Evolutionary conservation across 2,797 vertebrate species (phyloP), one percentile per base, ranked within the genome.

Genomic region (Distichodus sexfasciatus): DNA sequence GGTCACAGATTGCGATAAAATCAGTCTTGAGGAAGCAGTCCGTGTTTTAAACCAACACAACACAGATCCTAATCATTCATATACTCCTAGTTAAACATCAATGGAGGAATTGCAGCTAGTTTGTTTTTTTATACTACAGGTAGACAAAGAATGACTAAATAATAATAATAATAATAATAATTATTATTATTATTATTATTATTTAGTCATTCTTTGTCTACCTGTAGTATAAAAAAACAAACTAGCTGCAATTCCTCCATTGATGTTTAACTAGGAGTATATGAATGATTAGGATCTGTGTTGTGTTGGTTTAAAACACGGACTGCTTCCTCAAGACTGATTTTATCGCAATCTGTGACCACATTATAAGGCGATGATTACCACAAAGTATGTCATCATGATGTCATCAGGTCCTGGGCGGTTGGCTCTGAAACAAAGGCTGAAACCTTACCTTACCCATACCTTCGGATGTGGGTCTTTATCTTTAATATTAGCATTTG

Each of bases 1-100:
- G n/a, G 46, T 64, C 6, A 48, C 44, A 14, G 28, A 38, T 26
- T 4, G 19, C 5, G 9, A 66, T 71, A 48, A 41, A 17, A 66
- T 55, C 48, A 8, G 3, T 3, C 24, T 51, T 14, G 35, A 43
- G 57, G 31, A 63, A 61, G 54, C 38, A 43, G 28, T 44, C 43
- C 59, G 23, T 53, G 44, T 15, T 15, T 67, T 46, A 26, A 23
- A n/a, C n/a, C 24, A 46, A 7, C 24, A 8, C 33, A 9, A 31
- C 26, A 31, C 50, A 53, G 26, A 31, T 31, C 4, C 31, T 17
- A 12, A 11, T 14, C 51, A 35, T 55, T 35, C 44, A 47, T 47
- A 11, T 47, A 14, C 21, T 23, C 1, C 10, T 4, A n/a, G n/a
- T n/a, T n/a, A n/a, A n/a, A n/a, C n/a, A n/a, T 47, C 44, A 47